phyloP scores from a whole-genome alignment of 2,888 invertebrate species.

The Odontocerum albicorne region DNA sequence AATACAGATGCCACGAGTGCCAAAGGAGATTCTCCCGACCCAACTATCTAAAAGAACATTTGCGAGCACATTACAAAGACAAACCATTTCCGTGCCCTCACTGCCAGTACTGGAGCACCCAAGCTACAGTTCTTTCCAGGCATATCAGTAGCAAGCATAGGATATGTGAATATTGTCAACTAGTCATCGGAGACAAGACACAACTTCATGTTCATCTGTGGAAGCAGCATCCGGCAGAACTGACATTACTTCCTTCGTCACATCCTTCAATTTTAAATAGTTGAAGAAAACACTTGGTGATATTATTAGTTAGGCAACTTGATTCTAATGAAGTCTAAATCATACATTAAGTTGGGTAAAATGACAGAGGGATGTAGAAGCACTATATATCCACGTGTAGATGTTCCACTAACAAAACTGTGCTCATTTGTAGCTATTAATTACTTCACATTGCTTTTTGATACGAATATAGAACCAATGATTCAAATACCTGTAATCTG shows the following conservation, averaged over 20 bases:
- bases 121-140: conserved; percentile 40
- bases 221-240: conserved; percentile 27
- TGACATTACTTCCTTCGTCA: not conserved
- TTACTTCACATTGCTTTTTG: no score
- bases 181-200: conserved; percentile 35
- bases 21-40: conserved; percentile 4
- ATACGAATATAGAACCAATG: no score
- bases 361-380: no score
- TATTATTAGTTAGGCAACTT: no score
- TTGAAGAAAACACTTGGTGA: no score
- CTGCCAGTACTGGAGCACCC: conserved; percentile 42
- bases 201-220: conserved; percentile 36
- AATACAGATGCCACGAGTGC: conserved; percentile 38
- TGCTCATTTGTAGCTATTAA: no score
- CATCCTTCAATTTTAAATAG: no score
- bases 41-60: conserved; percentile 11
- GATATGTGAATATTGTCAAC: conserved; percentile 32
- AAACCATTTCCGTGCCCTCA: conserved; percentile 47
- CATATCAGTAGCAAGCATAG: conserved; percentile 38
- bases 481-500: no score
- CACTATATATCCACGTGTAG: no score
- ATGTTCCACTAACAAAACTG: no score
- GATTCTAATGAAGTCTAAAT: no score
- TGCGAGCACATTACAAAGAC: conserved; percentile 46
- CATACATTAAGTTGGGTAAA: no score